These are phyloP conservation scores for Eilema depressum DNA, from an alignment of 2,888 invertebrate species.

Conservation along the genomic window DNA sequence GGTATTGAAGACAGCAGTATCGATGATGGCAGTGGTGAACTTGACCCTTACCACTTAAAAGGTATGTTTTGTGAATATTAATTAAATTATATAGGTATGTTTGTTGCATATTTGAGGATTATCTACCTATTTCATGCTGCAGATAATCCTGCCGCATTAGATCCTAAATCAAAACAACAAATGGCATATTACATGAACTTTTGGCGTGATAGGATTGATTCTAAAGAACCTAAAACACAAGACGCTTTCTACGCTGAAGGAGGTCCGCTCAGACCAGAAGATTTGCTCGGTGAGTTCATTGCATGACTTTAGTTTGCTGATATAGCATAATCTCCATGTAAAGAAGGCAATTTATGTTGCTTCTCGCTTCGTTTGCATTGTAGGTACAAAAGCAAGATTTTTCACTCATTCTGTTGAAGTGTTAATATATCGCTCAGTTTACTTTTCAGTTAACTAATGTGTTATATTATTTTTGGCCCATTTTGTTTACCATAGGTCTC, in stretches of 20 bases:
- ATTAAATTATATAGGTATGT: neutral
- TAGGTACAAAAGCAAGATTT: slow-evolving; percentile 67
- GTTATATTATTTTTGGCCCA: slow-evolving; percentile 57
- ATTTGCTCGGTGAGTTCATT: slow-evolving; percentile 71
- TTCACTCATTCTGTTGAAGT: slow-evolving; percentile 64
- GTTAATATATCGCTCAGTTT: slow-evolving; percentile 63
- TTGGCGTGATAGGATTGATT: slow-evolving; percentile 72
- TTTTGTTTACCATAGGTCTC: slow-evolving; percentile 63
- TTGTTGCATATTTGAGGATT: neutral
- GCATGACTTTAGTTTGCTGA: slow-evolving; percentile 24
- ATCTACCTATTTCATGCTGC: slow-evolving; percentile 21
- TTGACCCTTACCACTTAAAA: slow-evolving; percentile 71
- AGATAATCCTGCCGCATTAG: slow-evolving; percentile 53
- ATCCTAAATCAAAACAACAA: slow-evolving; percentile 73
- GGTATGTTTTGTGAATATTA: slow-evolving; percentile 56
- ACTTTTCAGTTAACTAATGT: slow-evolving; percentile 57
- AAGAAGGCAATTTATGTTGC: slow-evolving; percentile 71
- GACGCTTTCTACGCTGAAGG: slow-evolving; percentile 79
- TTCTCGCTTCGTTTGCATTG: slow-evolving; percentile 73
- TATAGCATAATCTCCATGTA: slow-evolving; percentile 51
- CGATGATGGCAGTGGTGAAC: slow-evolving; percentile 80
- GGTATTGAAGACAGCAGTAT: slow-evolving; percentile 75
- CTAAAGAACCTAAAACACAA: slow-evolving; percentile 68
- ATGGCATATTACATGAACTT: slow-evolving; percentile 79
- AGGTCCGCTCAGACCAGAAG: slow-evolving; percentile 76